phyloP scores from a whole-genome alignment of 2,797 vertebrate genomes.

The Aselliscus stoliczkanus region DNA sequence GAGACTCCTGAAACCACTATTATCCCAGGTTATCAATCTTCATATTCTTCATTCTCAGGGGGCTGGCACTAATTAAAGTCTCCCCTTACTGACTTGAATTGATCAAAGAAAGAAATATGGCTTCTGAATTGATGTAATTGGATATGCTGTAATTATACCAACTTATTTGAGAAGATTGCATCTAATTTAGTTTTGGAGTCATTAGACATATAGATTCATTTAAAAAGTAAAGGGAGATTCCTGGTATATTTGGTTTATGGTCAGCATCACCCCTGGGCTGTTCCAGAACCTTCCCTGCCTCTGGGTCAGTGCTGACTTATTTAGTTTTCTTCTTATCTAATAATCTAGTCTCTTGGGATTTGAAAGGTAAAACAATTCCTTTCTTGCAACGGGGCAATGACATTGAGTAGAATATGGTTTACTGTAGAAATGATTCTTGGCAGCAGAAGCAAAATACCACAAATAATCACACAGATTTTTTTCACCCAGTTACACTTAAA shows the following conservation, averaged over 20 bases:
- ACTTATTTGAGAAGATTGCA: neutral
- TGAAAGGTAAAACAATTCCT: neutral
- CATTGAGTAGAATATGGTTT: neutral
- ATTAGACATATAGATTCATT: neutral
- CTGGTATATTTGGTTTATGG: neutral
- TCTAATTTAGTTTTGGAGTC: conserved; percentile 21
- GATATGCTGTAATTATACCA: neutral
- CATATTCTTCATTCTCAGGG: neutral
- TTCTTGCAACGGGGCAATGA: neutral
- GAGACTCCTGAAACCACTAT: neutral
- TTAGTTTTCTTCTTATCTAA: neutral
- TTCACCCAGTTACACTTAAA: conserved; percentile 34
- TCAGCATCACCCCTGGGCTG: neutral
- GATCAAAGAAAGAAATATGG: neutral
- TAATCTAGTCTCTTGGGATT: neutral
- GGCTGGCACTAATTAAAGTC: neutral
- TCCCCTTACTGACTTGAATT: neutral
- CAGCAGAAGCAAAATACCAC: neutral
- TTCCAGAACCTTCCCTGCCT: neutral
- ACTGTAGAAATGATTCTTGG: neutral
- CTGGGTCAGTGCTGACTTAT: neutral
- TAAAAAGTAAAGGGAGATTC: neutral
- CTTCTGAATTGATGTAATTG: neutral
- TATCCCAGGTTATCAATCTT: neutral
- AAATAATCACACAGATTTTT: neutral